Conservation (phyloP, 2,888 invertebrate species). For the Chrysodeixis includens region DNA sequence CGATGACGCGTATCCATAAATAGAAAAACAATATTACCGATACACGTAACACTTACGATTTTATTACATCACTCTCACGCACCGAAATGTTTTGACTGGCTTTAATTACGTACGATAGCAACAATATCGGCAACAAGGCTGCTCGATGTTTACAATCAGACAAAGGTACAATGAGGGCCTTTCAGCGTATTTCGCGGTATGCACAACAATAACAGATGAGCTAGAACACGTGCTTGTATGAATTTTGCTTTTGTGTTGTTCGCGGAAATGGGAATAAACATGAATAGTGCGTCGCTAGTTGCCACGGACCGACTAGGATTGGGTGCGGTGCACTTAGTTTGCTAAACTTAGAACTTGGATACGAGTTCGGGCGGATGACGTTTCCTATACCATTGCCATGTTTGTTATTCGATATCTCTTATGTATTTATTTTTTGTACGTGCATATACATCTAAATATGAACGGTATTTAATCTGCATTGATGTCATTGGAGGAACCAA, state of each 20-base stretch:
- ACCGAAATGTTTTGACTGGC: conserved; percentile 60
- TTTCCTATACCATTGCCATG: neutral
- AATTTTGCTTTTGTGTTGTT: conserved; percentile 53
- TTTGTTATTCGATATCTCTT: neutral
- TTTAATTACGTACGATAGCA: conserved; percentile 69
- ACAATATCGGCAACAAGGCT: conserved; percentile 59
- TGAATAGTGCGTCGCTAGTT: conserved; percentile 25
- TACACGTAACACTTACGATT: conserved; percentile 48
- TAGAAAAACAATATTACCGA: conserved; percentile 49
- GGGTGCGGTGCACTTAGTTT: conserved; percentile 9
- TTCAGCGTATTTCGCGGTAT: conserved; percentile 73
- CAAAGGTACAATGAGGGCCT: conserved; percentile 75
- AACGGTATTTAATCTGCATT: neutral
- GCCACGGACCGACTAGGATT: conserved; percentile 12
- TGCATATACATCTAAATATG: neutral
- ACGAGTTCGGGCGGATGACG: neutral
- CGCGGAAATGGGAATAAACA: conserved; percentile 48
- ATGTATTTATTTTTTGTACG: neutral
- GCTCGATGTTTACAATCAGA: conserved; percentile 66
- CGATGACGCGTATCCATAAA: conserved; percentile 39
- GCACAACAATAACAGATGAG: conserved; percentile 77
- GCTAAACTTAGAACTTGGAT: conserved; percentile 15
- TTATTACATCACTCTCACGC: conserved; percentile 44
- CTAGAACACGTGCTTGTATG: conserved; percentile 58
- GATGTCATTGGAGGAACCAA: neutral